These are phyloP conservation scores for Notiomystis cincta DNA, from an alignment of 2,113 vertebrate genomes.

Conservation along the genomic window DNA sequence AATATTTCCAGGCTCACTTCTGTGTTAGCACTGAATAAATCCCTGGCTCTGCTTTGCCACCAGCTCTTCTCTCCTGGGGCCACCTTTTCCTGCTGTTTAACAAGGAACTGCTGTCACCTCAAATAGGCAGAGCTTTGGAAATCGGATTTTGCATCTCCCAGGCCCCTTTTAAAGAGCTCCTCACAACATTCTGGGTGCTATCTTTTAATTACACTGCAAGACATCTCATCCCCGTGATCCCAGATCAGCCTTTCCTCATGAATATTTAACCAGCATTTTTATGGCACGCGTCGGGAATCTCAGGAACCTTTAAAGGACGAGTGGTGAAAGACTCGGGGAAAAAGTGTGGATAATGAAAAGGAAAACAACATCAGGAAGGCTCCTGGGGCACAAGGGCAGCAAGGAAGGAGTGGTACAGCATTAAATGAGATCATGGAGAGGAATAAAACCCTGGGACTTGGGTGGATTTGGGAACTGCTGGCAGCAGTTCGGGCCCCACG, in stretches of 20 bases:
- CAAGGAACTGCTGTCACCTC: not conserved
- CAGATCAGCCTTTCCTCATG: not conserved
- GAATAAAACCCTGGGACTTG: not conserved
- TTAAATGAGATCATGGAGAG: not conserved
- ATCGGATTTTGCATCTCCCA: not conserved
- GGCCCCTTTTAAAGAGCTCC: not conserved
- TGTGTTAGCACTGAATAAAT: not conserved
- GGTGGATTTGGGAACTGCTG: not conserved
- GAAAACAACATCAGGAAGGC: not conserved
- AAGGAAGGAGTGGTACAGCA: accelerated
- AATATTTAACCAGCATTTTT: not conserved
- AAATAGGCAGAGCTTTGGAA: not conserved
- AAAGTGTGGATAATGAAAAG: not conserved
- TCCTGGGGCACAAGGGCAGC: not conserved
- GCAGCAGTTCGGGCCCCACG: not conserved
- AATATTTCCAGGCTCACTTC: not conserved
- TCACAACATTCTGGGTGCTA: not conserved
- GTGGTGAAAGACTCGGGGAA: not conserved
- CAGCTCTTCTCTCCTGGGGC: accelerated
- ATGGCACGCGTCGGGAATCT: not conserved
- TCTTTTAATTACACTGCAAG: not conserved
- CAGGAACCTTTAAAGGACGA: not conserved
- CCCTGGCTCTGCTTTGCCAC: not conserved
- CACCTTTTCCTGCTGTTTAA: not conserved
- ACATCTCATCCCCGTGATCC: not conserved